These are phyloP conservation scores for Hylomyscus alleni DNA, from an alignment of 2,797 vertebrate genomes.

Conservation along the genomic window DNA sequence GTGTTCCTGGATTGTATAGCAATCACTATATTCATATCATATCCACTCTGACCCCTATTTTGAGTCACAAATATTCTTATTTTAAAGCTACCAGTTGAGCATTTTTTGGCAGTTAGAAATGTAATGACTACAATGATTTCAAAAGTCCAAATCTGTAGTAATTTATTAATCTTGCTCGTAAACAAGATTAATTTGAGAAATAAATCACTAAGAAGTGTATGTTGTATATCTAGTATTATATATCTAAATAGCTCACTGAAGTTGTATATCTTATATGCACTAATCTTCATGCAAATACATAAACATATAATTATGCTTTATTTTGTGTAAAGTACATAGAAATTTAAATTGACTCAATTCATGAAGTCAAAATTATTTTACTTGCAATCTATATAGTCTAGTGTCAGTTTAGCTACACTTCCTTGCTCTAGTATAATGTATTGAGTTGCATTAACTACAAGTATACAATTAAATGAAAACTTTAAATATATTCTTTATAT, in stretches of 20 bases:
- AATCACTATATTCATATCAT: background rate
- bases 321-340: background rate
- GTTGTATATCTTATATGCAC: background rate
- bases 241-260: background rate
- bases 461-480: background rate
- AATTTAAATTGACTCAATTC: background rate
- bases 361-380: background rate
- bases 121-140: conserved; percentile 12
- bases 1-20: background rate
- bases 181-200: conserved; percentile 6
- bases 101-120: background rate
- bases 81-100: background rate
- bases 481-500: background rate
- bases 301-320: conserved; percentile 2
- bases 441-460: background rate
- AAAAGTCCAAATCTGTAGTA: background rate
- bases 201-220: background rate
- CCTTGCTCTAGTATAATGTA: background rate
- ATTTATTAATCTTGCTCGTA: conserved; percentile 47
- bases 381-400: background rate
- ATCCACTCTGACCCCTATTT: background rate
- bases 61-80: background rate
- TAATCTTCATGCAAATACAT: background rate
- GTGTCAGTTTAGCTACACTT: background rate
- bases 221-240: background rate